These are phyloP conservation scores for Eristalis tenax DNA, from an alignment of 2,888 invertebrate species.

Conservation along the genomic window DNA sequence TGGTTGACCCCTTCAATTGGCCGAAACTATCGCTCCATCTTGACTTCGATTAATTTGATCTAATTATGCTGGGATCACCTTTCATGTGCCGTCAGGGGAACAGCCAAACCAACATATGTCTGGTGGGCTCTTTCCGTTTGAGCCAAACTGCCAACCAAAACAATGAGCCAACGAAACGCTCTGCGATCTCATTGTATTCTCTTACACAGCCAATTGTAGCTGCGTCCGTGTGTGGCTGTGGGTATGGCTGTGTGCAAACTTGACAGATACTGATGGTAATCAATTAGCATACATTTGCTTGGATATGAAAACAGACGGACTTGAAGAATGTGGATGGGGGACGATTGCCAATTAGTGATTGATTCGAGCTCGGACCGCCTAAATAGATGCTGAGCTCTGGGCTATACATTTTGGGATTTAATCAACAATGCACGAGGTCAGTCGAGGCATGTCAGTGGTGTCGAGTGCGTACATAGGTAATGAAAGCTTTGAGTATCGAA, in stretches of 20 bases:
- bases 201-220: slow-evolving; percentile 20
- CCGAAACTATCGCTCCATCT: slow-evolving; percentile 60
- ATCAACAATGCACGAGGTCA: not conserved
- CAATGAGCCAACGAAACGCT: slow-evolving; percentile 36
- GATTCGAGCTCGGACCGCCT: slow-evolving; percentile 26
- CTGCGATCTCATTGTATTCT: slow-evolving; percentile 21
- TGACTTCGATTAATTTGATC: slow-evolving; percentile 68
- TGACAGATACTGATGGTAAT: slow-evolving; percentile 60
- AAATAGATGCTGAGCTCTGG: slow-evolving; percentile 37
- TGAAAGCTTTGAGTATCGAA: not conserved
- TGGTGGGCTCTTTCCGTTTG: slow-evolving; percentile 5
- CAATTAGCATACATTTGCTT: slow-evolving; percentile 64
- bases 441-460: not conserved
- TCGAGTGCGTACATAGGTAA: not conserved
- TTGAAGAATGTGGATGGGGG: slow-evolving; percentile 12
- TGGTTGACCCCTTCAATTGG: slow-evolving; percentile 57
- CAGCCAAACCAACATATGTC: not conserved
- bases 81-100: not conserved
- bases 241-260: slow-evolving; percentile 47
- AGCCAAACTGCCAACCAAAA: slow-evolving; percentile 17
- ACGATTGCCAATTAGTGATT: slow-evolving; percentile 57
- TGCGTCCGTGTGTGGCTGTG: slow-evolving; percentile 21
- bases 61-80: slow-evolving; percentile 58
- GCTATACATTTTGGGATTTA: slow-evolving; percentile 27
- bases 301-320: slow-evolving; percentile 41